Evolutionary conservation across 1,140 invertebrate species (phyloP).

Genomic region (Calosoma granatense): DNA sequence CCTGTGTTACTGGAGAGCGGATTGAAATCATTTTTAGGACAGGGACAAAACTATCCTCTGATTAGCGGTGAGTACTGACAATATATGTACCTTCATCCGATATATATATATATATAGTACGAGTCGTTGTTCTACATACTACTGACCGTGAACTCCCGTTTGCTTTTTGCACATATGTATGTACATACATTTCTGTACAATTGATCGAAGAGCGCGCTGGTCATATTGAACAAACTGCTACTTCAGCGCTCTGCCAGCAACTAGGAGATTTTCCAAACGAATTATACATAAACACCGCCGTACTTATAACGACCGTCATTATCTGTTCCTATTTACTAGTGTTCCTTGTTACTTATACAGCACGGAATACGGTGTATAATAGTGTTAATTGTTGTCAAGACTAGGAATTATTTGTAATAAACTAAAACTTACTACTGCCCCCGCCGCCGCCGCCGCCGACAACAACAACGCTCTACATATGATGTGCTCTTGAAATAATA

Average conservation of each 20-base stretch:
- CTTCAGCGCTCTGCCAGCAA: too few relatives aligned
- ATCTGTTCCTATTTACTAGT: background rate
- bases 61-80: slow-evolving; percentile 30
- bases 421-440: too few relatives aligned
- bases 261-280: too few relatives aligned
- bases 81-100: background rate
- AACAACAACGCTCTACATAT: too few relatives aligned
- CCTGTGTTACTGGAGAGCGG: slow-evolving; percentile 34
- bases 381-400: background rate
- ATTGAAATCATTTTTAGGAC: slow-evolving; percentile 34
- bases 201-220: background rate
- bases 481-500: background rate
- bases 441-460: too few relatives aligned
- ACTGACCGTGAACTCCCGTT: slow-evolving; percentile 17
- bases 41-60: slow-evolving; percentile 33
- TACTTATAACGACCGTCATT: background rate
- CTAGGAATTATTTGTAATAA: background rate
- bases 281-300: slow-evolving; percentile 2
- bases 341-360: background rate
- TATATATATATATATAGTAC: background rate
- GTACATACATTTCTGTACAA: slow-evolving; percentile 10
- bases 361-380: too few relatives aligned
- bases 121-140: slow-evolving; percentile 5
- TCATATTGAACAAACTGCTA: slow-evolving; percentile 5
- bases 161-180: slow-evolving; percentile 11